These are phyloP conservation scores for Drosophila austrosaltans DNA, from an alignment of 2,888 invertebrate species.

Conservation along the genomic window DNA sequence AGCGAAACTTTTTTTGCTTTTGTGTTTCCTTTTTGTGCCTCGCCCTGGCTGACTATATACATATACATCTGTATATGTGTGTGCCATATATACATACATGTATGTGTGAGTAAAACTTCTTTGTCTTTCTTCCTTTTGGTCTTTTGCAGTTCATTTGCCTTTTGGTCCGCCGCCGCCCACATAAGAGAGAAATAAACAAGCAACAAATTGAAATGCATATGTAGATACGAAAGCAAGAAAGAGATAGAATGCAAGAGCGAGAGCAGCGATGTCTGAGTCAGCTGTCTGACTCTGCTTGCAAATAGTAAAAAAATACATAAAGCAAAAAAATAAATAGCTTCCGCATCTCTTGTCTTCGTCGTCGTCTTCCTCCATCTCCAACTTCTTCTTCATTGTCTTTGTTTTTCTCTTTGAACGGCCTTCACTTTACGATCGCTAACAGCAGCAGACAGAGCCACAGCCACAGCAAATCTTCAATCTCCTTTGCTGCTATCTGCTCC, in stretches of 20 bases:
- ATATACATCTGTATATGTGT: not conserved
- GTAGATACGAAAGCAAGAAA: not conserved
- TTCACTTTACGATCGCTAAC: conserved; percentile 3
- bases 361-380: not conserved
- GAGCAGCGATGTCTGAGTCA: conserved; percentile 1
- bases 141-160: conserved; percentile 45
- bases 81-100: not conserved
- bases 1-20: conserved; percentile 61
- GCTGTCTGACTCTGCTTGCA: not conserved
- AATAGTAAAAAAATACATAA: not conserved
- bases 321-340: not conserved
- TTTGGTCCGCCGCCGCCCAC: conserved; percentile 13
- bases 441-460: not conserved
- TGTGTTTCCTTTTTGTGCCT: conserved; percentile 14
- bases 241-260: not conserved
- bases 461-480: not conserved
- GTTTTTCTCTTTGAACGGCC: conserved; percentile 9
- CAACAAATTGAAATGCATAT: conserved; percentile 9
- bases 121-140: conserved; percentile 25
- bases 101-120: conserved; percentile 13
- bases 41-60: conserved; percentile 15
- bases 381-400: conserved; percentile 2
- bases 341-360: not conserved
- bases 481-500: not conserved
- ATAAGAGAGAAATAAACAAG: not conserved